A percentile compares a stretch with the other conserved stretches of the same genome.
These are phyloP conservation scores for Papilio aristodemus DNA, from an alignment of 1,140 invertebrate genomes.

Conservation along the genomic window DNA sequence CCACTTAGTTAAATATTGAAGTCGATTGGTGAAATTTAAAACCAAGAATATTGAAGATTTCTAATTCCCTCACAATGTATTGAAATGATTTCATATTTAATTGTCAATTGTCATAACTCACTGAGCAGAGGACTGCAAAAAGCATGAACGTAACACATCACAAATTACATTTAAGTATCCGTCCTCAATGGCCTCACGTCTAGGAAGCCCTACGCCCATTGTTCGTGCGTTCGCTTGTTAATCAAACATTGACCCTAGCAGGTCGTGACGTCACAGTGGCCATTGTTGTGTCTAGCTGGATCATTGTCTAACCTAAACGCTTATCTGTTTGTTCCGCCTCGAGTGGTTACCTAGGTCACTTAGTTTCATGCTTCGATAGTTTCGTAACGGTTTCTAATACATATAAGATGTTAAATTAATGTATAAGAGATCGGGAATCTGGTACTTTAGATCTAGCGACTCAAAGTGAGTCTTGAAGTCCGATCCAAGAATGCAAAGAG, in stretches of 20 bases:
- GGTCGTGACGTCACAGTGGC: constrained; percentile 9
- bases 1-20: no score
- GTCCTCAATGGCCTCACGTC: background rate
- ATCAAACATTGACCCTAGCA: constrained; percentile 21
- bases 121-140: no score
- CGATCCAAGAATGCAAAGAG: no score
- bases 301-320: background rate
- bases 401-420: background rate
- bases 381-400: constrained; percentile 1
- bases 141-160: no score
- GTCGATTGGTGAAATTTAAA: background rate
- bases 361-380: background rate
- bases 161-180: background rate
- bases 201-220: constrained; percentile 23
- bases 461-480: no score
- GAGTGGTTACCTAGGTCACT: constrained; percentile 11
- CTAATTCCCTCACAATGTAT: no score
- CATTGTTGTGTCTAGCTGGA: constrained; percentile 15
- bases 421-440: background rate
- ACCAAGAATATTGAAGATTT: no score
- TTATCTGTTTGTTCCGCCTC: background rate
- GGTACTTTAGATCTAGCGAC: background rate
- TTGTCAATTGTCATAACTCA: no score
- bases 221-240: constrained; percentile 10
- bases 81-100: no score